A percentile compares a stretch with the other conserved stretches of the same genome.
These are phyloP conservation scores for Galbula dea DNA, from an alignment of 2,113 vertebrate species.

Conservation along the genomic window DNA sequence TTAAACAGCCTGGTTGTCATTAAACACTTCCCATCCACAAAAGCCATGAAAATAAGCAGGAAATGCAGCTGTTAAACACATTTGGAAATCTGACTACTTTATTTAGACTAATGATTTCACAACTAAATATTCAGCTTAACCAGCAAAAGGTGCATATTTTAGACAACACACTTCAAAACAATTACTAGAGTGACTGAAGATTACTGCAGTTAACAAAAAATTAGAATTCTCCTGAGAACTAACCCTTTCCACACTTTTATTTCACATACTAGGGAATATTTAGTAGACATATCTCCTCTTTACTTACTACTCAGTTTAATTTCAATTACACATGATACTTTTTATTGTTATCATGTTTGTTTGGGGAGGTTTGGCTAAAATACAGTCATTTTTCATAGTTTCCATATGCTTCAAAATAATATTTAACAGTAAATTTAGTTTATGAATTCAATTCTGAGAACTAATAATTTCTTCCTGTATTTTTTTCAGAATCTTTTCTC, in stretches of 20 bases:
- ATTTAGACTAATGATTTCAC: neutral
- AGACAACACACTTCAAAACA: neutral
- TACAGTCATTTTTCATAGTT: neutral
- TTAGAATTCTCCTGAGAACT: neutral
- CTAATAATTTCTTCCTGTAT: neutral
- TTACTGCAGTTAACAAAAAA: neutral
- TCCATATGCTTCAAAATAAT: neutral
- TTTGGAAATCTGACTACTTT: neutral
- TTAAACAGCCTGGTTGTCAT: neutral
- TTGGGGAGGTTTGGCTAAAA: neutral
- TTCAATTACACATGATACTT: neutral
- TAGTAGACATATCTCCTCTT: neutral
- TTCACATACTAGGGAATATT: neutral
- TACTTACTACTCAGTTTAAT: neutral
- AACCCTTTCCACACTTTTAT: neutral
- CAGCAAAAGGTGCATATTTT: neutral
- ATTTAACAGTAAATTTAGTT: neutral
- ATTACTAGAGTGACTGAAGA: neutral
- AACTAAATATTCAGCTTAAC: neutral
- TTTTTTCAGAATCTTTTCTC: neutral
- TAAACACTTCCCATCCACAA: neutral
- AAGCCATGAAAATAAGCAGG: neutral
- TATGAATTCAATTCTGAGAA: neutral
- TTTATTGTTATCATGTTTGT: neutral
- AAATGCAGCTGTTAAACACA: neutral